Percentiles rank a stretch among this genome's conserved stretches.
phyloP scores from a whole-genome alignment of 2,113 vertebrate genomes.

The Aegotheles bennettii region DNA sequence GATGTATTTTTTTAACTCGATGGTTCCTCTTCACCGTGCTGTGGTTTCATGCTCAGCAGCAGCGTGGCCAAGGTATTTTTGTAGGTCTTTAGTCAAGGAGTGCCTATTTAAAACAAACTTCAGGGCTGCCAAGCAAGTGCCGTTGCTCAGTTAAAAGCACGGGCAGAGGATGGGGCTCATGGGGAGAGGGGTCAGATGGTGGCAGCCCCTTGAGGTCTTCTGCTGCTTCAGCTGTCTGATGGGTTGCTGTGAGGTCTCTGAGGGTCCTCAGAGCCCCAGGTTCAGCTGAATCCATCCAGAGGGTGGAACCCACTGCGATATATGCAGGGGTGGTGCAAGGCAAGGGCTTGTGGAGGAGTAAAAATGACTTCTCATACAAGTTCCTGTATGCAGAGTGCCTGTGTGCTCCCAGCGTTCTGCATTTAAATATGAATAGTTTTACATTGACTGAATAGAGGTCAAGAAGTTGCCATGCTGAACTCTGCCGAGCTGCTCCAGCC shows the following conservation, averaged over 20 bases:
- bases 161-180: rapidly evolving
- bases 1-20: neutral
- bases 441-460: neutral
- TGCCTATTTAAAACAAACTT: neutral
- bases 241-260: neutral
- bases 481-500: neutral
- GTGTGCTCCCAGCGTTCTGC: neutral
- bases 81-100: neutral
- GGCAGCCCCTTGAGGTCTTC: neutral
- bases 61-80: neutral
- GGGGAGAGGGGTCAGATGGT: neutral
- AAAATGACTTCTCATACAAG: neutral
- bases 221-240: rapidly evolving
- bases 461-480: rapidly evolving
- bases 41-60: conserved; percentile 7
- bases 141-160: neutral
- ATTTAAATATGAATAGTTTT: neutral
- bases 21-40: conserved; percentile 30
- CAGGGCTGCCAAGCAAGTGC: neutral
- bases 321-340: neutral
- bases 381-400: neutral
- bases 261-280: rapidly evolving
- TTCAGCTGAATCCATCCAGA: rapidly evolving
- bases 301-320: rapidly evolving
- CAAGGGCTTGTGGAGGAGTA: neutral